Percentiles rank a stretch among this genome's conserved stretches.
Conservation (phyloP, 1,140 invertebrate genomes). For the Drosophila repletoides region DNA sequence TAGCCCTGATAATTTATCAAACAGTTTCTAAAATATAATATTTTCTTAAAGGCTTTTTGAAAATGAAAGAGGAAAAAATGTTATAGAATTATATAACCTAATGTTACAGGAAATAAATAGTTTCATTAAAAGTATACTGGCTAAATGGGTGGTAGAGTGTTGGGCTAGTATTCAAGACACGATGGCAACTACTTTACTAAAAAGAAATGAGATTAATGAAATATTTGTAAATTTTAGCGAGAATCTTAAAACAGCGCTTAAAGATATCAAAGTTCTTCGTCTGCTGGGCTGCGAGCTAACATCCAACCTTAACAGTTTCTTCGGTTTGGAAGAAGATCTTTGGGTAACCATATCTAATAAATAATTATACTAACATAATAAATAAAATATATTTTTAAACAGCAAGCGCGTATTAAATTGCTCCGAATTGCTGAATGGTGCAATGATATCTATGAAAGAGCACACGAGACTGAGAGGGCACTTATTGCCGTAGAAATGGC, state of each 20-base stretch:
- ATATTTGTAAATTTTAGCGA: conserved; percentile 82
- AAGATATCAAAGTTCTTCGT: conserved; percentile 61
- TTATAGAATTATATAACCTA: conserved; percentile 39
- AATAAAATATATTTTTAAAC: not conserved
- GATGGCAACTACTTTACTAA: conserved; percentile 41
- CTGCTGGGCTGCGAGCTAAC: conserved; percentile 52
- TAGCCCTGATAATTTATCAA: too few relatives aligned
- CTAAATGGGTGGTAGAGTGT: conserved; percentile 46
- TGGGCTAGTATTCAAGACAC: conserved; percentile 43
- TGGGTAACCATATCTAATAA: conserved; percentile 59
- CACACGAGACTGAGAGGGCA: conserved; percentile 85
- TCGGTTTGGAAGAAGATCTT: conserved; percentile 83
- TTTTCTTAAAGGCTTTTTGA: conserved; percentile 50
- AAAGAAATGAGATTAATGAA: conserved; percentile 26
- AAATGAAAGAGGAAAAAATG: conserved; percentile 50
- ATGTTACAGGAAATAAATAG: conserved; percentile 53
- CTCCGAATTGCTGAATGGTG: conserved; percentile 83
- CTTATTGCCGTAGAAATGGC: conserved; percentile 85
- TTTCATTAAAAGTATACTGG: conserved; percentile 40
- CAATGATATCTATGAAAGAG: conserved; percentile 85
- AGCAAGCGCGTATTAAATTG: conserved; percentile 70
- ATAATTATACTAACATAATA: not conserved
- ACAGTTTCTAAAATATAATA: not conserved
- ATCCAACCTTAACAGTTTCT: conserved; percentile 72
- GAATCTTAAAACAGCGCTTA: conserved; percentile 48